A percentile compares a stretch with the other conserved stretches of the same genome.
Conservation (phyloP, 2,888 invertebrate genomes). For the Latrodectus hesperus region DNA sequence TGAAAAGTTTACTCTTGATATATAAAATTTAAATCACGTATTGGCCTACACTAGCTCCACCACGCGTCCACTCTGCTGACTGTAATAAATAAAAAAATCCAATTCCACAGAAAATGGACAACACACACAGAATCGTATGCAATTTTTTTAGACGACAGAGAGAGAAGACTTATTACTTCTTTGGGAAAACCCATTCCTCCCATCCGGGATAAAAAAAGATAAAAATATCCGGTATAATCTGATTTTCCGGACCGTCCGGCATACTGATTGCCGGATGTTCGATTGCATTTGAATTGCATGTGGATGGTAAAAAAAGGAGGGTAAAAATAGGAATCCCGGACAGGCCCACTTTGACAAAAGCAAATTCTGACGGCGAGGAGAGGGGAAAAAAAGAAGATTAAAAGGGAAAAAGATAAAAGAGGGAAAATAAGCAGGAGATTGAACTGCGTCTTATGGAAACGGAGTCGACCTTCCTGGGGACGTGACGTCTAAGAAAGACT, state of each 20-base stretch:
- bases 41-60: too few species aligned
- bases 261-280: slow-evolving; percentile 55
- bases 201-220: too few species aligned
- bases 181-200: too few species aligned
- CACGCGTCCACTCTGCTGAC: too few species aligned
- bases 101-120: too few species aligned
- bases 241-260: slow-evolving; percentile 54
- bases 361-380: not conserved
- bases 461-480: not conserved
- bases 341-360: not conserved
- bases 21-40: too few species aligned
- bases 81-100: too few species aligned
- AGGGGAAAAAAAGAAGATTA: not conserved
- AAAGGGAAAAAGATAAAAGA: not conserved
- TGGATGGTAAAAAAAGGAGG: not conserved
- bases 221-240: slow-evolving; percentile 18
- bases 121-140: too few species aligned
- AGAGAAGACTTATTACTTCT: too few species aligned
- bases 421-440: not conserved
- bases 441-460: not conserved
- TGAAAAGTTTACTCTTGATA: too few species aligned
- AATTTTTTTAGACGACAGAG: too few species aligned
- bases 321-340: not conserved
- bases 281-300: slow-evolving; percentile 58
- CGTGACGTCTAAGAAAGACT: too few species aligned